Conservation (phyloP, 2,888 invertebrate genomes). For the Torymus auratus region DNA sequence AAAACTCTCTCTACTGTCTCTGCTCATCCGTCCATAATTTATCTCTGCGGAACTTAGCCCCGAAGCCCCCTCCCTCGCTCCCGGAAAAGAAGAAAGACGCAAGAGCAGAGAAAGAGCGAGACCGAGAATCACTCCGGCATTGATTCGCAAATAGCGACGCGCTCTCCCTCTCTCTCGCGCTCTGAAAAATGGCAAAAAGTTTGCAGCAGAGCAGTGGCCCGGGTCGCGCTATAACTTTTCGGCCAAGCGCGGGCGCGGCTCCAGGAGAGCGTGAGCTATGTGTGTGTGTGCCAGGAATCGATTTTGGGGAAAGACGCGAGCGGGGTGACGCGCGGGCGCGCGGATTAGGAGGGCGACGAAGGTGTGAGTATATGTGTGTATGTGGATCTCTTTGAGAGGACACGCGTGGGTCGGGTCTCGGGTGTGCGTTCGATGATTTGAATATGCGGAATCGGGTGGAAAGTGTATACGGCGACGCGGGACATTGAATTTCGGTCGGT, state of each 20-base stretch:
- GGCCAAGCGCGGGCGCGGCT: conserved; percentile 2
- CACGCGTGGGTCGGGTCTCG: no score
- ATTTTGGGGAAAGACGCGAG: conserved; percentile 6
- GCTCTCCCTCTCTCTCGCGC: not conserved
- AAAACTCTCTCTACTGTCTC: conserved; percentile 4
- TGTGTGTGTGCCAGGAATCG: not conserved
- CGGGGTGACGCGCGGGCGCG: not conserved
- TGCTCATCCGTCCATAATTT: conserved; percentile 28
- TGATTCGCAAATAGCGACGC: conserved; percentile 40
- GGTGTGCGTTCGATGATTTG: no score
- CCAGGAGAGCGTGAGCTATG: not conserved
- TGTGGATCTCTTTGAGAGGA: no score
- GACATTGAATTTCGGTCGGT: no score
- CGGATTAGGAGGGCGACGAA: not conserved
- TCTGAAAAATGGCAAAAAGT: conserved; percentile 57
- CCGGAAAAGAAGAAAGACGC: no score
- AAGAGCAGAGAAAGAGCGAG: not conserved
- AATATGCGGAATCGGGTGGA: no score
- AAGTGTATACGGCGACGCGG: no score
- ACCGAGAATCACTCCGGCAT: conserved; percentile 41
- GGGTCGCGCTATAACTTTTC: conserved; percentile 45
- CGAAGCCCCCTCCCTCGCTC: not conserved
- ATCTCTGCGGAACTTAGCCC: conserved; percentile 12
- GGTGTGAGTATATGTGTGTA: no score
- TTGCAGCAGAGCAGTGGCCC: conserved; percentile 14